Percentiles rank a stretch among this genome's conserved stretches.
phyloP scores from a whole-genome alignment of 2,888 invertebrate genomes.

The Xanthia icteritia region DNA sequence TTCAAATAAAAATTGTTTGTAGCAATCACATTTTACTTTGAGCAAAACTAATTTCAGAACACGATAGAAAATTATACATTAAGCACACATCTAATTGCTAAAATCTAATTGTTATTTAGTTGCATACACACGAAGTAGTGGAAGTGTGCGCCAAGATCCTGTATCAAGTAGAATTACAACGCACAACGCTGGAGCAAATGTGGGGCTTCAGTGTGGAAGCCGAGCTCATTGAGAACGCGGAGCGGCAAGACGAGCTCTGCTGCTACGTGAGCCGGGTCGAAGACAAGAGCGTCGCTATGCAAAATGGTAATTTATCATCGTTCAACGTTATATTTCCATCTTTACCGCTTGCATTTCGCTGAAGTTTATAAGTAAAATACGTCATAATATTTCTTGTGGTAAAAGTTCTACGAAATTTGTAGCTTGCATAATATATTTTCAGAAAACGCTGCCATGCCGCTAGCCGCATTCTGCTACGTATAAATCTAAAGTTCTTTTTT shows the following conservation, averaged over 20 bases:
- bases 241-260: slow-evolving; percentile 98
- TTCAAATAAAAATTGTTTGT: background rate
- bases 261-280: slow-evolving; percentile 99
- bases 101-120: slow-evolving; percentile 85
- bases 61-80: background rate
- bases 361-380: slow-evolving; percentile 49
- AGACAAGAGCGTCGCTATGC: slow-evolving; percentile 98
- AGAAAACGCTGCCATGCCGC: slow-evolving; percentile 25
- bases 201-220: slow-evolving; percentile 99
- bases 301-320: slow-evolving; percentile 93
- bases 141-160: slow-evolving; percentile 99
- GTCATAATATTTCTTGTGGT: slow-evolving; percentile 42
- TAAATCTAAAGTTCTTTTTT: slow-evolving; percentile 28
- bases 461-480: slow-evolving; percentile 29
- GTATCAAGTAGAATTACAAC: slow-evolving; percentile 98
- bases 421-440: slow-evolving; percentile 53
- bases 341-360: slow-evolving; percentile 48
- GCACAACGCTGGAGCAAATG: slow-evolving; percentile 97
- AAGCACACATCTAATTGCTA: slow-evolving; percentile 13
- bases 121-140: slow-evolving; percentile 98
- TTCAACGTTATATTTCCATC: slow-evolving; percentile 45
- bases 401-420: slow-evolving; percentile 45
- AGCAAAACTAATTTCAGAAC: background rate
- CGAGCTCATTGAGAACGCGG: slow-evolving; percentile 98
- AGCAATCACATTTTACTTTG: background rate